Conservation (phyloP, 2,797 vertebrate genomes). For the Sandelia bainsii region DNA sequence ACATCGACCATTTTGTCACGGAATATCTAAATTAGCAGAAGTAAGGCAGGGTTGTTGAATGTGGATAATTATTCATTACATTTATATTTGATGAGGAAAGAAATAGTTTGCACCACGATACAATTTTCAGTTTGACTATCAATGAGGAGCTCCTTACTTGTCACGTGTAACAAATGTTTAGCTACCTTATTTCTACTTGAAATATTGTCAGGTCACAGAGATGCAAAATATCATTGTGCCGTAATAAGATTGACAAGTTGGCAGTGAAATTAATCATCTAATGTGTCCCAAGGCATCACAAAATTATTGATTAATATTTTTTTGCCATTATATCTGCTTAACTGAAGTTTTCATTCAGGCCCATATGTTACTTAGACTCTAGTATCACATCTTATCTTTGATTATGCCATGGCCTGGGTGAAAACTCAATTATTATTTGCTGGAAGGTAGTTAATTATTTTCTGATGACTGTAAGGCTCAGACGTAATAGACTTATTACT, state of each 20-base stretch:
- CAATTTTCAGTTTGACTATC: slow-evolving; percentile 2
- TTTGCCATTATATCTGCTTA: slow-evolving; percentile 35
- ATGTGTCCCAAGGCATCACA: slow-evolving; percentile 28
- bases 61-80: background rate
- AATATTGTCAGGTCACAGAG: slow-evolving; percentile 6
- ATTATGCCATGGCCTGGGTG: slow-evolving; percentile 37
- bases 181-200: slow-evolving; percentile 25
- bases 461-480: slow-evolving; percentile 55
- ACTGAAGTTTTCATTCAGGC: slow-evolving; percentile 31
- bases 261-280: slow-evolving; percentile 39
- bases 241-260: slow-evolving; percentile 19
- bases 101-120: background rate
- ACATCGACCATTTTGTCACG: background rate
- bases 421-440: slow-evolving; percentile 69
- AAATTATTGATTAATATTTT: slow-evolving; percentile 18
- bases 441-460: slow-evolving; percentile 57
- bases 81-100: background rate
- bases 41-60: background rate
- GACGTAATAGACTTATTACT: slow-evolving; percentile 40
- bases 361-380: slow-evolving; percentile 34
- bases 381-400: slow-evolving; percentile 48
- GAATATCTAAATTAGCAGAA: background rate
- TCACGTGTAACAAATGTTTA: slow-evolving; percentile 1
- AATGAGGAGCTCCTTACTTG: background rate
- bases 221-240: background rate